A percentile compares a stretch with the other conserved stretches of the same genome.
These are phyloP conservation scores for Aplysina aerophoba DNA, from an alignment of 37 sponge, comb jelly and placozoan species.

Conservation along the genomic window DNA sequence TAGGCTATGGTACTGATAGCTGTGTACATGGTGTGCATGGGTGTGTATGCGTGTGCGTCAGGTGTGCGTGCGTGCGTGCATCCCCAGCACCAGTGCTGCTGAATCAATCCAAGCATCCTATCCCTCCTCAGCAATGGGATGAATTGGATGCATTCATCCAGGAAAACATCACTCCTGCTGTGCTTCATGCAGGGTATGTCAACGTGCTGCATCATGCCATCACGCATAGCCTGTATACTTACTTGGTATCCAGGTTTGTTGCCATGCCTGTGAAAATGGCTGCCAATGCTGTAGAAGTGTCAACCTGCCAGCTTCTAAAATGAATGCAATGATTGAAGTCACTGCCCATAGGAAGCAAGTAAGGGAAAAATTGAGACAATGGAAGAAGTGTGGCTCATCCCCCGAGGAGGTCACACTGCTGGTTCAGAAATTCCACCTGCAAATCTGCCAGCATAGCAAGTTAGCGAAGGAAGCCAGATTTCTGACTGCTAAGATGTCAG, in stretches of 20 bases:
- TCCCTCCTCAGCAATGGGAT: too few relatives aligned
- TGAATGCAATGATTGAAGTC: background rate
- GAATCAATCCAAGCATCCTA: too few relatives aligned
- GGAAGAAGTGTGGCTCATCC: background rate
- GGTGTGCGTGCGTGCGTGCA: too few relatives aligned
- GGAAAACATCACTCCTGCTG: background rate
- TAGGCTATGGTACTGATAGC: too few relatives aligned
- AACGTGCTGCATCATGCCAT: background rate
- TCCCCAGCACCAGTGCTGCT: too few relatives aligned
- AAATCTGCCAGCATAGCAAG: constrained; percentile 18
- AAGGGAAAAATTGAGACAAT: background rate
- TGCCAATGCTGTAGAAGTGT: background rate
- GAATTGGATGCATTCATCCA: background rate
- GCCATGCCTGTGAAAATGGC: background rate
- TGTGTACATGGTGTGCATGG: too few relatives aligned
- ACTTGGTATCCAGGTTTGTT: background rate
- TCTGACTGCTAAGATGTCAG: background rate
- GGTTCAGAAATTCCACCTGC: constrained; percentile 12
- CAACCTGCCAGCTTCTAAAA: background rate
- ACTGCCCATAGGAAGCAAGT: background rate
- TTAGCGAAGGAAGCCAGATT: background rate
- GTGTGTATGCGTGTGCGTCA: too few relatives aligned
- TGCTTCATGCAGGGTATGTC: background rate
- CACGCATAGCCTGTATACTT: background rate
- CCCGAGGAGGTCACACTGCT: background rate